Percentiles rank a stretch among this genome's conserved stretches.
phyloP scores from a whole-genome alignment of 2,113 vertebrate species.

The Glaucidium brasilianum region DNA sequence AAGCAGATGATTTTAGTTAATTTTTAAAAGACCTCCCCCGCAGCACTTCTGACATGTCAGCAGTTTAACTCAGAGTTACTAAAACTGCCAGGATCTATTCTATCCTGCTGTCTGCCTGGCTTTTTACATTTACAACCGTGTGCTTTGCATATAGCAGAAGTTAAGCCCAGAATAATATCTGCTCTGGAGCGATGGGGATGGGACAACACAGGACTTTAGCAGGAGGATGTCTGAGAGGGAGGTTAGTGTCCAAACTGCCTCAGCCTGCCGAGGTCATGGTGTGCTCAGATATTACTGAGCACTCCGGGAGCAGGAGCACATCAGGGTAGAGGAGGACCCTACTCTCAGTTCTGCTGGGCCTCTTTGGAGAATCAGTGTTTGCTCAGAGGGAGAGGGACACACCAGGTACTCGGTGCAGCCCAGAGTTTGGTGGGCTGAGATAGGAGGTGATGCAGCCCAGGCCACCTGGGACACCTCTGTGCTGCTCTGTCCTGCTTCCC shows the following conservation, averaged over 20 bases:
- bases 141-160: not conserved
- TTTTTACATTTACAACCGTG: not conserved
- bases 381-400: not conserved
- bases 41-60: not conserved
- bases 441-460: not conserved
- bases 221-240: not conserved
- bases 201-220: not conserved
- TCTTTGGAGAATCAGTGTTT: not conserved
- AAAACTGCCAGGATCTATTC: not conserved
- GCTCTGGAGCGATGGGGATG: not conserved
- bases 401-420: not conserved
- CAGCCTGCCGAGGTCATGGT: accelerated
- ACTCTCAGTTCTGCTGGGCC: not conserved
- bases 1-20: not conserved
- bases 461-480: not conserved
- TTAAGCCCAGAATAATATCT: not conserved
- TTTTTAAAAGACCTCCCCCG: not conserved
- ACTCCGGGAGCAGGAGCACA: not conserved
- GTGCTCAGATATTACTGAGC: not conserved
- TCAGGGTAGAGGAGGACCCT: not conserved
- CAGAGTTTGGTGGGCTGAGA: not conserved
- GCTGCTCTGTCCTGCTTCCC: not conserved
- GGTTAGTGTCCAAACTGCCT: not conserved
- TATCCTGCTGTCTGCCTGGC: not conserved
- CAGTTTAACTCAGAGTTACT: not conserved